Evolutionary conservation across 1,140 invertebrate genomes (phyloP).

Genomic region (Achatina immaculata): DNA sequence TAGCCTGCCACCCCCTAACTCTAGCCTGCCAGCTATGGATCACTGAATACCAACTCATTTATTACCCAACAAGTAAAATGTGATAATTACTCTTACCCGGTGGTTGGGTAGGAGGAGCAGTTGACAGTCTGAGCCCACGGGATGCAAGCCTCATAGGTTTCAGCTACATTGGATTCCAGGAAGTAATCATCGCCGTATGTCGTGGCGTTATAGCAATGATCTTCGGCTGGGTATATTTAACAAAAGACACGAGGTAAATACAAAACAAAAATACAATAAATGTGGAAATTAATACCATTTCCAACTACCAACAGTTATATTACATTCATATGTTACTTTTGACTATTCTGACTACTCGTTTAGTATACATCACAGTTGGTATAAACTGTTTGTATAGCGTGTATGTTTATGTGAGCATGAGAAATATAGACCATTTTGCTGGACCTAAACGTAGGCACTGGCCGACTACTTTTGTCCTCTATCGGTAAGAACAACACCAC

Average conservation of each 20-base stretch:
- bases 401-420: neutral
- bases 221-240: neutral
- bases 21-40: neutral
- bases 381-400: neutral
- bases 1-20: neutral
- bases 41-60: neutral
- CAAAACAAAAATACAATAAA: neutral
- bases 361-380: too few relatives aligned
- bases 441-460: too few relatives aligned
- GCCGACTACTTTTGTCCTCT: too few relatives aligned
- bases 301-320: neutral
- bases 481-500: too few relatives aligned
- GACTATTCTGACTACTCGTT: too few relatives aligned
- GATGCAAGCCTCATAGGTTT: neutral
- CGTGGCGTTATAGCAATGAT: neutral
- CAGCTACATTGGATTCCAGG: neutral
- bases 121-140: neutral
- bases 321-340: too few relatives aligned
- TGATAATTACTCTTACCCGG: neutral
- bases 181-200: neutral
- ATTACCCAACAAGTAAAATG: too few relatives aligned
- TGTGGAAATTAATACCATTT: neutral
- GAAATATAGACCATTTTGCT: neutral
- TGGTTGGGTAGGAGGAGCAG: neutral
- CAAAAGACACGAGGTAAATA: neutral